Evolutionary conservation across 2,113 vertebrate species (phyloP).

Genomic region (Pterocles orientalis): DNA sequence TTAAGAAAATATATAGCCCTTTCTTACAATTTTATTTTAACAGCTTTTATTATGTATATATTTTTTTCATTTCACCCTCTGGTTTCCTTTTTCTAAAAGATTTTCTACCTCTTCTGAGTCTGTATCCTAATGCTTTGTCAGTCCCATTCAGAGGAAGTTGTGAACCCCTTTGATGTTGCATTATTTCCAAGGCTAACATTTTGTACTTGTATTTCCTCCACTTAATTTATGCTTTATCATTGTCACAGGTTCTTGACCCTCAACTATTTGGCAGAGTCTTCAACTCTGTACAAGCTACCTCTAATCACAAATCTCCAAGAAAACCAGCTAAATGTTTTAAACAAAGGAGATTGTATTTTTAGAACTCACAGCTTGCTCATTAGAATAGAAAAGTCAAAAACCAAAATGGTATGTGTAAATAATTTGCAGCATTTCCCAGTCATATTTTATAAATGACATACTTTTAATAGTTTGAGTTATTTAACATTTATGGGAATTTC

Average conservation of each 20-base stretch:
- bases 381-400: background rate
- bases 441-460: background rate
- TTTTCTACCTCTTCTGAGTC: background rate
- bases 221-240: background rate
- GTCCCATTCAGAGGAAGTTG: background rate
- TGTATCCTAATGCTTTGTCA: background rate
- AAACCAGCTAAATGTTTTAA: background rate
- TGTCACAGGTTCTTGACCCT: background rate
- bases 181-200: background rate
- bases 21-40: background rate
- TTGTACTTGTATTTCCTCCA: background rate
- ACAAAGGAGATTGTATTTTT: background rate
- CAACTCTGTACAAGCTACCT: background rate
- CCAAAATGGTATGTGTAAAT: background rate
- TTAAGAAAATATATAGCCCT: background rate
- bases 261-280: background rate
- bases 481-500: background rate
- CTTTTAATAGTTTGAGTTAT: background rate
- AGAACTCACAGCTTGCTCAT: background rate
- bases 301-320: background rate
- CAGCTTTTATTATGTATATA: background rate
- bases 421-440: background rate
- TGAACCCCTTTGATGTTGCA: background rate
- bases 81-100: background rate
- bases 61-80: background rate